Conservation (phyloP, 2,113 vertebrate species). For the Deroptyus accipitrinus region DNA sequence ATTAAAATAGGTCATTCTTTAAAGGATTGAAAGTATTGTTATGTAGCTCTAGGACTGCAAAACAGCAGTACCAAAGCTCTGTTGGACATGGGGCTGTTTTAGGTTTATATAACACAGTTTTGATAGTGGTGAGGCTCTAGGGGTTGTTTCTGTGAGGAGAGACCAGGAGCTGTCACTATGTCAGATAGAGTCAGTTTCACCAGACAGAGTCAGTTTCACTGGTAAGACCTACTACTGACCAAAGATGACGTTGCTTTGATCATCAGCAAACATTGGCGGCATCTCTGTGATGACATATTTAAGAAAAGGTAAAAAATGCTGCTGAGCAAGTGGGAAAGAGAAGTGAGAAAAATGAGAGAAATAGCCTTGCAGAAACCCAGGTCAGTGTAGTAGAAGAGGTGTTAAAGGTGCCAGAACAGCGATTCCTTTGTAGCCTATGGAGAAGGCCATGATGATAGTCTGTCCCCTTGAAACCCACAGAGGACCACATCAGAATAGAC, state of each 20-base stretch:
- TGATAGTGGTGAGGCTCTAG: not conserved
- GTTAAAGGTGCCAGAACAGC: not conserved
- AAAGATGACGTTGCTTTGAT: not conserved
- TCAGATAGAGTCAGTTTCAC: not conserved
- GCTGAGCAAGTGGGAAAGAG: not conserved
- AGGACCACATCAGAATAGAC: not conserved
- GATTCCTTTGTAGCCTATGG: not conserved
- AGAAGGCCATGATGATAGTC: fast-evolving
- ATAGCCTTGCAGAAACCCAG: not conserved
- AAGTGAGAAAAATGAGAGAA: not conserved
- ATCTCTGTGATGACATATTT: not conserved
- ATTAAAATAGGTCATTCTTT: not conserved
- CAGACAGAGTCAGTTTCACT: not conserved
- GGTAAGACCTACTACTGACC: not conserved
- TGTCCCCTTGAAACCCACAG: not conserved
- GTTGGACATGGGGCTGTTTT: fast-evolving
- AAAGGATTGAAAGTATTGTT: not conserved
- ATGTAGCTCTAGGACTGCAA: not conserved
- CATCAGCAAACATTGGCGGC: fast-evolving
- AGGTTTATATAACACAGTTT: fast-evolving
- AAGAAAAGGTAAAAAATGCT: not conserved
- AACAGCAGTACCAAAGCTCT: not conserved
- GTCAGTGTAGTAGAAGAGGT: not conserved
- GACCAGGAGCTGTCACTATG: not conserved
- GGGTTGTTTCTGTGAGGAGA: not conserved